Evolutionary conservation across 1,140 invertebrate genomes (phyloP), one percentile per base, ranked within the genome.

Genomic region (Cherax destructor): DNA sequence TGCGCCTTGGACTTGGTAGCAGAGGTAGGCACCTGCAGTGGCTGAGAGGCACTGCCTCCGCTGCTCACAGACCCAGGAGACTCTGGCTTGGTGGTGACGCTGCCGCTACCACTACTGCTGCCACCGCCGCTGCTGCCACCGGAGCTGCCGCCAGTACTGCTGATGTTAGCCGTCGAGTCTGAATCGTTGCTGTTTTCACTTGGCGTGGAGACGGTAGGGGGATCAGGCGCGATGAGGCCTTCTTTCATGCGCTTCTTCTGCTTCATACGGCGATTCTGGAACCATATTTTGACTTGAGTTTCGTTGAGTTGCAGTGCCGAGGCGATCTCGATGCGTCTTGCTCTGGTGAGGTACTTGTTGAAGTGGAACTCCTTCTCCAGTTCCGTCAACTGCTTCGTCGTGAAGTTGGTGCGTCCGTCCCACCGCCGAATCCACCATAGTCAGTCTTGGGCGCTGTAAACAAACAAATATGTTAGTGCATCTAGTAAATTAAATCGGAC

Each of bases 301-400:
- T 99, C 99, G 94, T 99, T 99, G 6, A 99, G 96, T 94, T 99
- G 97, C 24, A 99, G 95, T 2, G 98, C 97, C 1, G 98, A 97
- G 0, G 99, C 99, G 93, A 99, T 99, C 95, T 99, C 99, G 93
- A 99, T 99, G 92, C 99, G 96, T 93, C 99, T 95, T 10, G 98
- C 99, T 92, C 99, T 95, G 4, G 99, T 99, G 93, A 99, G 96
- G 95, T 99, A 99, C 95, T 99, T 99, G 95, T 99, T 99, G 95
- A 99, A 99, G 95, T 99, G 99, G 95, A 99, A 99, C 95, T 99
- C 99, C 94, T 99, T 99, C 94, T 99, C 99, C 92, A 99, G 95
- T 95, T 99, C 99, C 1, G 99, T 99, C 80, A 99, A 96, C 94
- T 99, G 99, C 95, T 99, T 99, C 94, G 99, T 99, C 83, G 98